phyloP scores from a whole-genome alignment of 2,113 vertebrate species.

The Crocuta crocuta region DNA sequence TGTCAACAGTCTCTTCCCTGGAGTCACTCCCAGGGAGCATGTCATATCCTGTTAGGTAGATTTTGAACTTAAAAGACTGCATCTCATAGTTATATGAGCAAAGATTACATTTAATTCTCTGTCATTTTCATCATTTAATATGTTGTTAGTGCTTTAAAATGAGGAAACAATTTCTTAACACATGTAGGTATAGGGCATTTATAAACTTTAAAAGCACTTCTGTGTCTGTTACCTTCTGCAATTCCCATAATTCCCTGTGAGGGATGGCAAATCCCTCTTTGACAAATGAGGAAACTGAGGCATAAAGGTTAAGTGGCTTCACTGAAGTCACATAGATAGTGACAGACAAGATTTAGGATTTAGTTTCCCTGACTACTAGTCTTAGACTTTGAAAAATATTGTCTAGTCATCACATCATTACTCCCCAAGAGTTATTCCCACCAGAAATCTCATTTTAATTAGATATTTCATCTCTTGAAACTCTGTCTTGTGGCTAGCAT shows the following conservation, averaged over 20 bases:
- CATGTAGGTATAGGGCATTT: neutral
- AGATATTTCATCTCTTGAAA: slow-evolving; percentile 44
- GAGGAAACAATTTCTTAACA: neutral
- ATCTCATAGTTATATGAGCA: slow-evolving; percentile 26
- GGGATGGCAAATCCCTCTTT: neutral
- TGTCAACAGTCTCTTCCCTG: slow-evolving; percentile 49
- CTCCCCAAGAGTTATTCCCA: slow-evolving; percentile 25
- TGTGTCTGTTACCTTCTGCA: neutral
- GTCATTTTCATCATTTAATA: slow-evolving; percentile 51
- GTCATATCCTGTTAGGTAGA: slow-evolving; percentile 60
- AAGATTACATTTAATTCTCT: slow-evolving; percentile 56
- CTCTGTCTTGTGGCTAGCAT: slow-evolving; percentile 1
- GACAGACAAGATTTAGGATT: slow-evolving; percentile 22
- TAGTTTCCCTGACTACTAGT: neutral
- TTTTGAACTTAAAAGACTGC: neutral
- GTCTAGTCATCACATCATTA: neutral
- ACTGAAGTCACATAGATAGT: neutral
- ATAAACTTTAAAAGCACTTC: neutral
- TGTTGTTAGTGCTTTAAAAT: neutral
- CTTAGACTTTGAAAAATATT: slow-evolving; percentile 26
- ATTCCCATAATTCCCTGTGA: neutral
- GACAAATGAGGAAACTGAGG: slow-evolving; percentile 55
- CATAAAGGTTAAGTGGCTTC: slow-evolving; percentile 22
- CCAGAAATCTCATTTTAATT: slow-evolving; percentile 55
- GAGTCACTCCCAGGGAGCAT: slow-evolving; percentile 49